These are phyloP conservation scores for Rhadina sibilatrix DNA, from an alignment of 2,113 vertebrate species.

Conservation along the genomic window DNA sequence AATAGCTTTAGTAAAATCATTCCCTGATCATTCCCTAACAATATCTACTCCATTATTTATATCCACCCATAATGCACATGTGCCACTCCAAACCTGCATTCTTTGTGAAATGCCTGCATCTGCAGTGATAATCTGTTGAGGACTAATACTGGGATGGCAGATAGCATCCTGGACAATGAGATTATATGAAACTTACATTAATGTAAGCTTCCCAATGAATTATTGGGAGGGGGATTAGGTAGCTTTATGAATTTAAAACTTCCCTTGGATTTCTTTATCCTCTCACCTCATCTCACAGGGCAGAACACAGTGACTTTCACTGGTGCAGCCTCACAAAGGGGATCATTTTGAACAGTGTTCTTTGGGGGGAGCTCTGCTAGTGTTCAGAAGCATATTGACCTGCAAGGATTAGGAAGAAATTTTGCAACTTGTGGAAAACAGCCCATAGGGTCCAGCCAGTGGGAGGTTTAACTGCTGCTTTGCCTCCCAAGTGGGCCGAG, in stretches of 20 bases:
- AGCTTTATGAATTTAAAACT: constrained; percentile 22
- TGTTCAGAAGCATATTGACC: background rate
- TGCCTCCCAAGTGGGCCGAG: background rate
- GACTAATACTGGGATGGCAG: background rate
- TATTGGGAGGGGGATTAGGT: background rate
- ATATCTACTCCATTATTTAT: background rate
- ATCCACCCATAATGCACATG: background rate
- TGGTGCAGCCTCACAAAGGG: background rate
- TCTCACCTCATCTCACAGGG: background rate
- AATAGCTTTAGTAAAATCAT: background rate
- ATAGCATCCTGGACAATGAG: background rate
- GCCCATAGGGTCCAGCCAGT: background rate
- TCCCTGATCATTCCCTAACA: background rate
- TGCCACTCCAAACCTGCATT: background rate
- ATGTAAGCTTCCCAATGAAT: constrained; percentile 25
- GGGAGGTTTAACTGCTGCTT: background rate
- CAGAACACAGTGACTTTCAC: background rate
- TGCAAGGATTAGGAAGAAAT: background rate
- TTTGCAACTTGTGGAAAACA: background rate
- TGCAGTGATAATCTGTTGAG: background rate
- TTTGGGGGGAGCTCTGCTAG: background rate
- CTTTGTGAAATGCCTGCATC: background rate
- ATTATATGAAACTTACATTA: constrained; percentile 1
- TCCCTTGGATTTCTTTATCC: background rate
- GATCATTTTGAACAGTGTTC: background rate